phyloP scores from a whole-genome alignment of 2,113 vertebrate species.

The Rhinoderma darwinii region DNA sequence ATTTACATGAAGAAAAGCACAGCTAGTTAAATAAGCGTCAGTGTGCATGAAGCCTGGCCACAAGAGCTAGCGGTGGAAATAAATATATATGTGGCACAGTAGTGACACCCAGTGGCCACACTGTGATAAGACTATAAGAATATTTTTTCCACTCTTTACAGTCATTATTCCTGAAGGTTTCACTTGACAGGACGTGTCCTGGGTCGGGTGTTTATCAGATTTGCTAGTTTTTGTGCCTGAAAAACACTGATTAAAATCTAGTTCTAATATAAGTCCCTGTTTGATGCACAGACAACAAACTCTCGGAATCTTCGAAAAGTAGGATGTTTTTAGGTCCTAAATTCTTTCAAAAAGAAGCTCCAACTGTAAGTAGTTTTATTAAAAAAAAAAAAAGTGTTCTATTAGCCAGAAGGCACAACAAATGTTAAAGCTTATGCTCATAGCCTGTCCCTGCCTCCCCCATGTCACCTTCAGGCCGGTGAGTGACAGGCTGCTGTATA shows the following conservation, averaged over 20 bases:
- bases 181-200: not conserved
- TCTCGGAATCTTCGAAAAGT: too few species aligned
- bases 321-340: too few species aligned
- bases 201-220: not conserved
- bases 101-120: conserved; percentile 40
- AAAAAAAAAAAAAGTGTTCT: too few species aligned
- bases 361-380: not conserved
- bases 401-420: too few species aligned
- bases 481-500: too few species aligned
- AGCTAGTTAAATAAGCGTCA: not conserved
- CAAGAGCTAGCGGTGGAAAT: not conserved
- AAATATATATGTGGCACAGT: not conserved
- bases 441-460: too few species aligned
- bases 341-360: not conserved
- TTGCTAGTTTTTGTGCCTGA: not conserved
- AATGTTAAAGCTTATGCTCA: too few species aligned
- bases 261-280: not conserved
- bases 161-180: not conserved
- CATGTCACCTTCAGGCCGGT: too few species aligned
- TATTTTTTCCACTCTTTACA: not conserved
- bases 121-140: not conserved
- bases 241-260: too few species aligned
- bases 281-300: not conserved
- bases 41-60: not conserved
- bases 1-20: not conserved